phyloP scores from a whole-genome alignment of 2,888 invertebrate species.

The Pterostichus madidus region DNA sequence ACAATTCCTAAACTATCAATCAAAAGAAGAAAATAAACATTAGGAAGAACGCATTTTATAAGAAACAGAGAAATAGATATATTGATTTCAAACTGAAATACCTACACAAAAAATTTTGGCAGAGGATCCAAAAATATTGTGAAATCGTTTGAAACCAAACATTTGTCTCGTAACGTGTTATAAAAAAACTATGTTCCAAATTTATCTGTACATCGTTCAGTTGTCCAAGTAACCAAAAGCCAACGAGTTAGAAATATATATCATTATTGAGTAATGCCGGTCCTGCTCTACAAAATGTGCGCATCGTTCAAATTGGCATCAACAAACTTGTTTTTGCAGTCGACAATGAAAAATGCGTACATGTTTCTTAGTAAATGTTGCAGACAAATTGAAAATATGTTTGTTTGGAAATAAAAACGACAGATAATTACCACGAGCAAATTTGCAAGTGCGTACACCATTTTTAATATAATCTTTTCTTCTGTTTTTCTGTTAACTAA shows the following conservation, averaged over 20 bases:
- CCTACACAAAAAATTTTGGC: conserved; percentile 3
- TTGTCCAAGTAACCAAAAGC: conserved; percentile 23
- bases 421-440: background rate
- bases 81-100: conserved; percentile 1
- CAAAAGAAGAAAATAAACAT: background rate
- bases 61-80: background rate
- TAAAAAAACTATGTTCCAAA: background rate
- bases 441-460: background rate
- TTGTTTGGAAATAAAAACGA: no score
- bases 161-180: conserved; percentile 2
- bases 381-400: conserved; percentile 24
- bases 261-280: conserved; percentile 23
- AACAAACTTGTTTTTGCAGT: conserved; percentile 57
- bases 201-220: conserved; percentile 11
- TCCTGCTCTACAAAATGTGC: conserved; percentile 22
- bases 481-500: no score
- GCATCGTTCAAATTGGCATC: conserved; percentile 53
- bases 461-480: no score
- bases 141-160: conserved; percentile 7
- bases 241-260: conserved; percentile 27
- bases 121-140: conserved; percentile 13
- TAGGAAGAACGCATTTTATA: background rate
- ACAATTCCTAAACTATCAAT: background rate
- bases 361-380: conserved; percentile 19
- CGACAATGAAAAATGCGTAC: conserved; percentile 23